These are phyloP conservation scores for Macrophya annulata DNA, from an alignment of 2,888 invertebrate species.

Conservation along the genomic window DNA sequence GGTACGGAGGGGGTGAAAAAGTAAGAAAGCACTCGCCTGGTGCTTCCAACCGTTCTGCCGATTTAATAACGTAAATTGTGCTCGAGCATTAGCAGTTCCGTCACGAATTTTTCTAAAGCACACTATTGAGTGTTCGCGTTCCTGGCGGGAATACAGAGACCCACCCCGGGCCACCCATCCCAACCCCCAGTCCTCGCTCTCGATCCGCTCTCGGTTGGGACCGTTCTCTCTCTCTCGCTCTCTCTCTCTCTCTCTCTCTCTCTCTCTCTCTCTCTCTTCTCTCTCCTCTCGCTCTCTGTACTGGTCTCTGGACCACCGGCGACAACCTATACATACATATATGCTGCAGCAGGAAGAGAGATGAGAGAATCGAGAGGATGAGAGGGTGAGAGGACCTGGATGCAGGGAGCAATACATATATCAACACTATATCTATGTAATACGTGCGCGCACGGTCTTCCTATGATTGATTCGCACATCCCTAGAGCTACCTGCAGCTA, in stretches of 20 bases:
- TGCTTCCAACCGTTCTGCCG: conserved; percentile 73
- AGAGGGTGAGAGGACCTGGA: conserved; percentile 11
- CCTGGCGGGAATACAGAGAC: conserved; percentile 76
- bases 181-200: conserved; percentile 25
- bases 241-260: conserved; percentile 47
- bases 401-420: conserved; percentile 30
- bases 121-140: conserved; percentile 78
- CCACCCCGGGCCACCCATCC: conserved; percentile 59
- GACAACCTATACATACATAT: conserved; percentile 21
- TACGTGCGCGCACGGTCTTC: conserved; percentile 7
- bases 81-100: conserved; percentile 69
- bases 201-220: conserved; percentile 50
- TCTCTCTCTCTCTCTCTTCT: conserved; percentile 54
- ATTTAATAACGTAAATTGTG: conserved; percentile 78
- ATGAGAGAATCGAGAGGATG: neutral
- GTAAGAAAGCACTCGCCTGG: conserved; percentile 70
- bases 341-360: neutral
- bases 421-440: neutral
- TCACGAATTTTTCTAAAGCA: conserved; percentile 77
- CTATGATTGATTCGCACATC: conserved; percentile 44
- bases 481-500: neutral
- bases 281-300: conserved; percentile 55
- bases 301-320: conserved; percentile 46
- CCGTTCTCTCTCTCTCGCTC: conserved; percentile 56
- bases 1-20: conserved; percentile 32